Evolutionary conservation across 2,113 vertebrate genomes (phyloP).

Genomic region (Morone chrysops): DNA sequence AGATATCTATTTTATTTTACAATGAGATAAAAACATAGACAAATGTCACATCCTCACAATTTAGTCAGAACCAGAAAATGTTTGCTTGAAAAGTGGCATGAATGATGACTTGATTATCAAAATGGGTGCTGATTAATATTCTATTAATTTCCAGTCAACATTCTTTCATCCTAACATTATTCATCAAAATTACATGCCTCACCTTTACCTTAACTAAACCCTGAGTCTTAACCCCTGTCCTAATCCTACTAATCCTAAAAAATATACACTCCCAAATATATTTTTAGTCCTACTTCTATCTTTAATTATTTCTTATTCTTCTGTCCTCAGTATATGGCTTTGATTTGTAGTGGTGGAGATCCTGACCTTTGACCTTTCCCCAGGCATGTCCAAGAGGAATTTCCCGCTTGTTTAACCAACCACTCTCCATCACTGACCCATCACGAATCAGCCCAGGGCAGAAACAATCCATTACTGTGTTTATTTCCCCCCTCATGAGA

Average conservation of each 20-base stretch:
- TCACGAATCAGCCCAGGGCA: slow-evolving; percentile 29
- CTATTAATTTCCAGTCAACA: not conserved
- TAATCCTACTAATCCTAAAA: not conserved
- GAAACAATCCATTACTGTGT: slow-evolving; percentile 41
- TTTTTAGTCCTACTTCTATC: not conserved
- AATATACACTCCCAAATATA: not conserved
- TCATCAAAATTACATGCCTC: not conserved
- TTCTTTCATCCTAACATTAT: not conserved
- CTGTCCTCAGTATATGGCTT: slow-evolving; percentile 2
- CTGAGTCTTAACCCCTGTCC: not conserved
- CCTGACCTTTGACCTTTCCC: slow-evolving; percentile 59
- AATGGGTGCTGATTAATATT: not conserved
- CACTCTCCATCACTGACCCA: slow-evolving; percentile 38
- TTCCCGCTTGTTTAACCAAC: slow-evolving; percentile 28
- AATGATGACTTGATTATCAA: not conserved
- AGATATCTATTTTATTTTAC: not conserved
- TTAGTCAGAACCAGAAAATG: not conserved
- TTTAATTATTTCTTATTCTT: not conserved
- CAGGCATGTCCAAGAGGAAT: slow-evolving; percentile 2
- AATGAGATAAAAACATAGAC: not conserved
- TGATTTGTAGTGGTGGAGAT: not conserved
- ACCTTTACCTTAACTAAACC: not conserved
- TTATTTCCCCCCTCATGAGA: slow-evolving; percentile 27
- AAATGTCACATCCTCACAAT: not conserved
- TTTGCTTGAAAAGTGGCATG: not conserved